These are phyloP conservation scores for Lanius collurio DNA, from an alignment of 2,113 vertebrate genomes.

Conservation along the genomic window DNA sequence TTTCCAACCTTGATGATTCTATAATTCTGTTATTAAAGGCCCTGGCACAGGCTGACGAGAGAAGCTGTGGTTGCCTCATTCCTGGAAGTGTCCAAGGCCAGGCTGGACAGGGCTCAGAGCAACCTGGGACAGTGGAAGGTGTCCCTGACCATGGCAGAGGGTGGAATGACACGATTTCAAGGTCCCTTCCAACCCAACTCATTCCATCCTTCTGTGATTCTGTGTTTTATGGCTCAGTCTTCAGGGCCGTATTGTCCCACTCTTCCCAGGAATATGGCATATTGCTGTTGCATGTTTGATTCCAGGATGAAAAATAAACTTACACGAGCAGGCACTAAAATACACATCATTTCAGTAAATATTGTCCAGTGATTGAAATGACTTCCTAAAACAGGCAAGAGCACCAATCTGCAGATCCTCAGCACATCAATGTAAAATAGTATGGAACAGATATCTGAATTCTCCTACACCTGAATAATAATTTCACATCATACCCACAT, in stretches of 20 bases:
- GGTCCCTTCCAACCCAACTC: neutral
- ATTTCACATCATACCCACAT: neutral
- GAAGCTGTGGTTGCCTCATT: neutral
- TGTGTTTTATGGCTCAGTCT: neutral
- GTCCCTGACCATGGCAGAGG: neutral
- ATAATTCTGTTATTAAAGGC: neutral
- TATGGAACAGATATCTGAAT: neutral
- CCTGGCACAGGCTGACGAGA: rapidly evolving
- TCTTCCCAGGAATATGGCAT: neutral
- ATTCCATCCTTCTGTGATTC: neutral
- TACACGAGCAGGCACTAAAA: neutral
- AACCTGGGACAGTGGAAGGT: rapidly evolving
- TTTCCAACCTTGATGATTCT: neutral
- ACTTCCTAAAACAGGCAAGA: neutral
- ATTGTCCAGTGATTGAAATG: neutral
- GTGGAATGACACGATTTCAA: neutral
- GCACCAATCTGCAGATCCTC: neutral
- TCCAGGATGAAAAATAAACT: neutral
- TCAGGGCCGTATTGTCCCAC: rapidly evolving
- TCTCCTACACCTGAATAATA: neutral
- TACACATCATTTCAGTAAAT: neutral
- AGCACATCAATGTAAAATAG: neutral
- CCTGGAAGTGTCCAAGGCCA: neutral
- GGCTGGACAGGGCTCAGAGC: rapidly evolving
- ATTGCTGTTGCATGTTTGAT: no score